Evolutionary conservation across 1,140 invertebrate genomes (phyloP).

Genomic region (Oncopodura yosiiana): DNA sequence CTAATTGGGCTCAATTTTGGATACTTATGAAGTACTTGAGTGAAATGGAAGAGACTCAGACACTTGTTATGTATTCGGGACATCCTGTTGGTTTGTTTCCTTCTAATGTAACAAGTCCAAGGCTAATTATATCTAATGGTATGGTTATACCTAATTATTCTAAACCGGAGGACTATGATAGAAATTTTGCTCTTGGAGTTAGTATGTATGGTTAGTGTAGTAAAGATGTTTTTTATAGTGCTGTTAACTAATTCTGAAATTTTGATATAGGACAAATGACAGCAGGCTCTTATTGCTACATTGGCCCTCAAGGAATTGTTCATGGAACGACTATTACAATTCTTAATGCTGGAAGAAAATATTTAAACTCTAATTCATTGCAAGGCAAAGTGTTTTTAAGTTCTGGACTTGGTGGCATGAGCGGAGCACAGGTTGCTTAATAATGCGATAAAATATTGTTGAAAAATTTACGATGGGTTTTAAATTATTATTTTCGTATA

Average conservation of each 20-base stretch:
- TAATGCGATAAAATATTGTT: too few relatives aligned
- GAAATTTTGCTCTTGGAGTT: conserved; percentile 49
- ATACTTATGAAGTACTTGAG: conserved; percentile 52
- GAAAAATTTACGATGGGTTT: too few relatives aligned
- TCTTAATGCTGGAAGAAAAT: conserved; percentile 55
- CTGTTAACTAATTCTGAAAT: conserved; percentile 38
- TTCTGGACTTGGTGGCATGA: conserved; percentile 59
- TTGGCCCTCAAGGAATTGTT: conserved; percentile 62
- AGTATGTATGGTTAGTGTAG: conserved; percentile 45
- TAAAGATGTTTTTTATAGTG: too few relatives aligned
- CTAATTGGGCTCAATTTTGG: conserved; percentile 61
- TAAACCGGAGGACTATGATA: conserved; percentile 44
- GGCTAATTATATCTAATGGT: conserved; percentile 58
- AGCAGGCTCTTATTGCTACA: conserved; percentile 60
- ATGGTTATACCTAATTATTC: conserved; percentile 64
- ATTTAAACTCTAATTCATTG: conserved; percentile 46
- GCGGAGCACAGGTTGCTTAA: conserved; percentile 30
- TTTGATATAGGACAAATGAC: conserved; percentile 47
- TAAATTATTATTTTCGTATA: too few relatives aligned
- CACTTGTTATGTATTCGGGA: conserved; percentile 56
- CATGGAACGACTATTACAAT: conserved; percentile 59
- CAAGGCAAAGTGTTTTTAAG: conserved; percentile 54
- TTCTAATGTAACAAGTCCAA: conserved; percentile 44
- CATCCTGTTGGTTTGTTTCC: conserved; percentile 59
- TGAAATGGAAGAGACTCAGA: conserved; percentile 52